Evolutionary conservation across 1,140 invertebrate species (phyloP), one percentile per base, ranked within the genome.

Genomic region (Cydia pomonella): DNA sequence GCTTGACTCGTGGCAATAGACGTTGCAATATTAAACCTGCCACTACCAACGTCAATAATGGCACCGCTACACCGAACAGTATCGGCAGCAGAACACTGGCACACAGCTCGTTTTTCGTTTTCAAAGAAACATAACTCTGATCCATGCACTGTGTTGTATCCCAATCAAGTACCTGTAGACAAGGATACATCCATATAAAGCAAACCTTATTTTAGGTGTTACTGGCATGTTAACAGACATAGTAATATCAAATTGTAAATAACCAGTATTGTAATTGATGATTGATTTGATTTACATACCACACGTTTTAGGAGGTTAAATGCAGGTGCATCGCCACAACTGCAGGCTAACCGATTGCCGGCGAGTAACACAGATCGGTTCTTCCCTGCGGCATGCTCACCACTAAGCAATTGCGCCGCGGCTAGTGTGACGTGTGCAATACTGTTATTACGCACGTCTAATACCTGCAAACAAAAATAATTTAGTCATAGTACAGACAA

Each of bases 1-100:
- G 64, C 64, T 69, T 69, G 64, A 69, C 18, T 29, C n/a, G 64
- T n/a, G 64, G 64, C 64, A 18, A 12, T 6, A 69, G 27, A 33
- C 64, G 64, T 18, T 29, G 64, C 29, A 64, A 27, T 21, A 33
- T 23, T 13, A 33, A n/a, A n/a, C 27, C 27, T 10, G 64, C 64
- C n/a, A 33, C 64, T 18, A 69, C 4, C 33, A 33, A 12, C 16
- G 9, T 38, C 64, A 69, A 27, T 27, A 33, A 29, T 2, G 64
- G 27, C 0, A 33, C 64, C 3, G 64, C 64, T 38, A 33, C 16
- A 12, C 63, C 27, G 7, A 69, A 33, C 29, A 18, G 64, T n/a
- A 29, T 33, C 13, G 64, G 27, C 29, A 33, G 53, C 21, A 21
- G 9, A 18, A 23, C 7, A 59, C 21, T 59, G n/a, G 53, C n/a